phyloP scores from a whole-genome alignment of 2,797 vertebrate genomes.

The Eidolon dupreanum region DNA sequence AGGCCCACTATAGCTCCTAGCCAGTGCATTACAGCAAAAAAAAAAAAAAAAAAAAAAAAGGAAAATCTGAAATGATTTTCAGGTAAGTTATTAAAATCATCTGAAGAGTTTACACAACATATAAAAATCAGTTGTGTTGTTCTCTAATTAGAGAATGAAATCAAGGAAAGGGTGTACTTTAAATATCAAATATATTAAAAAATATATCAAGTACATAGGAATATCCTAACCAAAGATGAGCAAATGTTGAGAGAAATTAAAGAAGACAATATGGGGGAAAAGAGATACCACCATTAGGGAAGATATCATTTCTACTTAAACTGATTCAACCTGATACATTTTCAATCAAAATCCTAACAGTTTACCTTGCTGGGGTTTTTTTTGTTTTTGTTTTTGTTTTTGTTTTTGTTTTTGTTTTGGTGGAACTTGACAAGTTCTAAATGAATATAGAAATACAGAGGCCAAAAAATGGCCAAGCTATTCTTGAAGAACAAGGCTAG shows the following conservation, averaged over 20 bases:
- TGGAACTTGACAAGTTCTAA: not conserved
- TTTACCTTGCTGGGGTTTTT: not conserved
- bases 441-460: not conserved
- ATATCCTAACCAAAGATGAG: not conserved
- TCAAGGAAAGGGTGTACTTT: not conserved
- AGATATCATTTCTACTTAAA: not conserved
- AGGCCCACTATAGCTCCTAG: not conserved
- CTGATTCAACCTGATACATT: not conserved
- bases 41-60: not conserved
- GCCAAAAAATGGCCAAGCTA: not conserved
- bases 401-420: not conserved
- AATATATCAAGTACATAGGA: not conserved
- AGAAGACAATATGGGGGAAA: not conserved
- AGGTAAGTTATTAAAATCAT: conserved; percentile 25
- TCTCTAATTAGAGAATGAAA: conserved; percentile 1
- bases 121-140: not conserved
- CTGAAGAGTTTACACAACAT: not conserved
- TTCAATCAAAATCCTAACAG: not conserved
- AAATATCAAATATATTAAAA: not conserved
- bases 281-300: not conserved
- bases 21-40: not conserved
- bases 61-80: not conserved
- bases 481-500: not conserved
- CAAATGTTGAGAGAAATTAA: not conserved
- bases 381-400: not conserved